phyloP scores from a whole-genome alignment of 2,113 vertebrate genomes.

The Myotis lucifugus region DNA sequence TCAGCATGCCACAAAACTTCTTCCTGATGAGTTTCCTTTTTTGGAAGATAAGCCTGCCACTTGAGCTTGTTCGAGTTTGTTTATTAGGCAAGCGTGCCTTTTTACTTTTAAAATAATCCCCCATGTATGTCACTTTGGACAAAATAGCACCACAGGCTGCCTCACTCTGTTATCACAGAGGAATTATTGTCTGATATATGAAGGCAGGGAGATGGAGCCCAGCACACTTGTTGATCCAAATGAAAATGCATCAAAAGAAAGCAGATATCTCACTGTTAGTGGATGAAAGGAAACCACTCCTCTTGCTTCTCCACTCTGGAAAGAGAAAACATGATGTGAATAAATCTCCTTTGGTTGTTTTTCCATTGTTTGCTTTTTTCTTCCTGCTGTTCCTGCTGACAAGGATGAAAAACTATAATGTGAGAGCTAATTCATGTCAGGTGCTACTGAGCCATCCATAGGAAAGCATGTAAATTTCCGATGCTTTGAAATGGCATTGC shows the following conservation, averaged over 20 bases:
- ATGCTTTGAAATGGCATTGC: slow-evolving; percentile 53
- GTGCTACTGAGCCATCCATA: not conserved
- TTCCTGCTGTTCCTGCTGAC: not conserved
- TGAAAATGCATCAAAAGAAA: slow-evolving; percentile 20
- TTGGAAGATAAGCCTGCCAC: slow-evolving; percentile 15
- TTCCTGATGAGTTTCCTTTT: slow-evolving; percentile 50
- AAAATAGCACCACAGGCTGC: not conserved
- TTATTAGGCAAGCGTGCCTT: not conserved
- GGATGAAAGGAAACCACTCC: not conserved
- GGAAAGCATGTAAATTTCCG: not conserved
- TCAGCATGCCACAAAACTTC: not conserved
- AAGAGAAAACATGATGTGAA: not conserved
- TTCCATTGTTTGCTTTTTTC: slow-evolving; percentile 12
- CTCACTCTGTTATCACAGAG: not conserved
- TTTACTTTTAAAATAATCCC: slow-evolving; percentile 23
- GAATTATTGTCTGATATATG: not conserved
- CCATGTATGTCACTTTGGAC: not conserved
- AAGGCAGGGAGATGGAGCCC: not conserved
- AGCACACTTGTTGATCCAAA: not conserved
- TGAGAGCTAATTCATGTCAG: not conserved
- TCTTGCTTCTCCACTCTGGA: not conserved
- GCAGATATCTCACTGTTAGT: not conserved
- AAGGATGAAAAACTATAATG: not conserved
- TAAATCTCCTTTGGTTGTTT: not conserved
- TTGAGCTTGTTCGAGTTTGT: slow-evolving; percentile 25